A percentile compares a stretch with the other conserved stretches of the same genome.
phyloP scores from a whole-genome alignment of 2,797 vertebrate genomes.

The Peromyscus melanophrys region DNA sequence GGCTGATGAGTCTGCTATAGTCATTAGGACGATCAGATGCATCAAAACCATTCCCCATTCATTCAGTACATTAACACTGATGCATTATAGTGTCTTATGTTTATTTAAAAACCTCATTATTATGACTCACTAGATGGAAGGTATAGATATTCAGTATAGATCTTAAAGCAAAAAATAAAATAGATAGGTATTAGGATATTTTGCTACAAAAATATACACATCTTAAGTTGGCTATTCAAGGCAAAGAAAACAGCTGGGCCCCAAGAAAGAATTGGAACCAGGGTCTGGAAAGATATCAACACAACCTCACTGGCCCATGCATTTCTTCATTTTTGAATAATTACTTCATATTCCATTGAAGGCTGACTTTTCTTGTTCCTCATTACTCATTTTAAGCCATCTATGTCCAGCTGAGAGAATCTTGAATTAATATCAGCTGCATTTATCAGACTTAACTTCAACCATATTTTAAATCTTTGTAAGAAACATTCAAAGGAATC shows the following conservation, averaged over 20 bases:
- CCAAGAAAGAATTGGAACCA: not conserved
- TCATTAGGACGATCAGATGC: not conserved
- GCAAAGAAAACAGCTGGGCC: not conserved
- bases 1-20: slow-evolving; percentile 15
- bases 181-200: not conserved
- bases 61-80: not conserved
- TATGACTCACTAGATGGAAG: not conserved
- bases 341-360: not conserved
- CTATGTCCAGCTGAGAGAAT: not conserved
- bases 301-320: not conserved
- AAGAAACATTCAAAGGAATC: not conserved
- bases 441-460: not conserved
- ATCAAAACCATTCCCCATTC: not conserved
- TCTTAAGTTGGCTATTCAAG: not conserved
- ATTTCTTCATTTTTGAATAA: not conserved
- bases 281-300: not conserved
- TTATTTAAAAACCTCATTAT: slow-evolving; percentile 40
- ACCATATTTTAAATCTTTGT: slow-evolving; percentile 13
- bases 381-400: not conserved
- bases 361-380: not conserved
- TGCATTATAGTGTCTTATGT: not conserved
- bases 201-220: not conserved
- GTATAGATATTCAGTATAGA: not conserved
- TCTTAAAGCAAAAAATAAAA: not conserved
- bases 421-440: not conserved